Base-by-base conservation (phyloP, 2,888 invertebrate species). In the Cryptophagus acutangulus region DNA sequence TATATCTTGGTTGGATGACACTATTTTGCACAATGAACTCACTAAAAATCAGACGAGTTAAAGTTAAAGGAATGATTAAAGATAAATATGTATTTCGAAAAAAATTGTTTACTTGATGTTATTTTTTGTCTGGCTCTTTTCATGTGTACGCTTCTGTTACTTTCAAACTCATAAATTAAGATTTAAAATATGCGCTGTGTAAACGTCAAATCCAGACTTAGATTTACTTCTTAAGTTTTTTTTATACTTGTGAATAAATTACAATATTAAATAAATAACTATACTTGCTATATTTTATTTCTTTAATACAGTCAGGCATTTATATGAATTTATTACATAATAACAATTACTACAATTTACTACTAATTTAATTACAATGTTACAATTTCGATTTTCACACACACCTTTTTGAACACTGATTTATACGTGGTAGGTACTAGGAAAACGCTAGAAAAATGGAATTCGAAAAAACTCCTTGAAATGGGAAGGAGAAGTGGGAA, bases 101-200 rank as follows among this genome's bases (percentile, higher is more conserved):
- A 24, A 31, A 36, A 4, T 38, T 25, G n/a, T 31, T 36, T 20
- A 38, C 14, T 18, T 10, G 30, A 28, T 36, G 38, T 36, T 36
- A 36, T 48, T 48, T n/a, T n/a, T 48, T 36, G 17, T 40, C 35
- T 36, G 35, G 34, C 33, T 41, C 39, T 49, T 44, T 46, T 44
- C 39, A 44, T 28, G 26, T 26, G 9, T 31, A 36, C 41, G 41
- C 40, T 48, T 34, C 43, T 38, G 36, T 39, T 44, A 46, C 43
- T 43, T 41, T 48, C 35, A 18, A 40, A 37, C 52, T 48, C 52
- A 59, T 67, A 64, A 61, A 57, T 65, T 63, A 62, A 58, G 58
- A 55, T 61, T 61, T 64, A 65, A 66, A 63, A 63, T 65, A 63
- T 63, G 59, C 57, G 59, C 59, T 49, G 48, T 57, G 55, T 52